Evolutionary conservation across 2,113 vertebrate species (phyloP).

Genomic region (Antigone vipio): DNA sequence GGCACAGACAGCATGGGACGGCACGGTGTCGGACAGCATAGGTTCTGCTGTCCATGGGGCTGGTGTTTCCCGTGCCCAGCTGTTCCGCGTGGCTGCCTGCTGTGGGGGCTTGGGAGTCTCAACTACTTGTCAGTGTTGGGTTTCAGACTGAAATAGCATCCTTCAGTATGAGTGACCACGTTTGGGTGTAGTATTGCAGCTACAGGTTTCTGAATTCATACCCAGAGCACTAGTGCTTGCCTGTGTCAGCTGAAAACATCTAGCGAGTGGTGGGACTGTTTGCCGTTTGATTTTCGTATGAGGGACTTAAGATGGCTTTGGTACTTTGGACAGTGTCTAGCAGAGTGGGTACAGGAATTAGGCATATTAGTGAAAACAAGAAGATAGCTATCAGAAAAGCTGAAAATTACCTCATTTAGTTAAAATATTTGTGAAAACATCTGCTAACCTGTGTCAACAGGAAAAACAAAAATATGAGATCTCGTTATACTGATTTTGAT

Average conservation of each 20-base stretch:
- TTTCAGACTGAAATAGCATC: too few relatives aligned
- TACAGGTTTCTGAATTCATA: not conserved
- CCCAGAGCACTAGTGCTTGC: not conserved
- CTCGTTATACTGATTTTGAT: not conserved
- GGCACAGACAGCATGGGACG: too few relatives aligned
- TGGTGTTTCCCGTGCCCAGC: not conserved
- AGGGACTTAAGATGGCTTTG: not conserved
- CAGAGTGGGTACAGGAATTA: not conserved
- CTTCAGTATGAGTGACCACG: too few relatives aligned
- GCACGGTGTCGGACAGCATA: too few relatives aligned
- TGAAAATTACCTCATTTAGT: not conserved
- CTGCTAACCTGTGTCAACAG: not conserved
- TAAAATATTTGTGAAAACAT: not conserved
- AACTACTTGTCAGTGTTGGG: fast-evolving
- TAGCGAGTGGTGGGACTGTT: not conserved
- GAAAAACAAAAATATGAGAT: not conserved
- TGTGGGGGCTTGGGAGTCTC: too few relatives aligned
- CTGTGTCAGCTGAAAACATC: not conserved
- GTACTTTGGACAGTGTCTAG: not conserved
- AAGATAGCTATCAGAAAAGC: not conserved
- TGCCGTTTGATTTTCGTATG: not conserved
- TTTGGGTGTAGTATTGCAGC: not conserved
- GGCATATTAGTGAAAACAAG: not conserved
- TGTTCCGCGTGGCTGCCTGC: not conserved
- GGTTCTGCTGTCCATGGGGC: not conserved